A percentile compares a stretch with the other conserved stretches of the same genome.
Evolutionary conservation across 2,797 vertebrate species (phyloP).

Genomic region (Mormyrus hasselquistii): DNA sequence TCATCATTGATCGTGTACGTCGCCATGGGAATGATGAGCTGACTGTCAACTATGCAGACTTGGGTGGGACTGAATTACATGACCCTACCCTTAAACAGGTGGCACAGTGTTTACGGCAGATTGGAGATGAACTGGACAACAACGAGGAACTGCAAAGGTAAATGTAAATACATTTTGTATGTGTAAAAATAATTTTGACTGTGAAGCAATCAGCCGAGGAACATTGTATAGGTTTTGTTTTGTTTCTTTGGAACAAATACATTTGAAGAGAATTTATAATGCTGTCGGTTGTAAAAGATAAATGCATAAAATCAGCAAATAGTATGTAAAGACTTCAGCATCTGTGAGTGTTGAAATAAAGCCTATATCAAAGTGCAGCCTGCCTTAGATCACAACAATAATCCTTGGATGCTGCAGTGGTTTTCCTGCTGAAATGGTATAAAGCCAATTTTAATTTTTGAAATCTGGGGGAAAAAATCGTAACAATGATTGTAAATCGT

Average conservation of each 20-base stretch:
- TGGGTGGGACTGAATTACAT: slow-evolving; percentile 46
- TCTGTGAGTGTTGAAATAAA: not conserved
- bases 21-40: slow-evolving; percentile 40
- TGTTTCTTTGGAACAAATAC: not conserved
- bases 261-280: not conserved
- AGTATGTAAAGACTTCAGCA: not conserved
- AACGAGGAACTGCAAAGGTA: slow-evolving; percentile 74
- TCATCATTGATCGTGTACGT: slow-evolving; percentile 66
- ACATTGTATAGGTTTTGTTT: not conserved
- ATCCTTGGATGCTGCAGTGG: not conserved
- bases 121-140: slow-evolving; percentile 77
- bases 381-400: not conserved
- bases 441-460: not conserved
- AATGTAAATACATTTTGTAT: not conserved
- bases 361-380: not conserved
- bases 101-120: slow-evolving; percentile 69
- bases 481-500: not conserved
- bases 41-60: slow-evolving; percentile 50
- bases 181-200: not conserved
- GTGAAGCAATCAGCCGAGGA: not conserved
- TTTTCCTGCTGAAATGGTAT: not conserved
- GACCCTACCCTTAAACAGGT: slow-evolving; percentile 71
- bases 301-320: not conserved
- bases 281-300: not conserved
- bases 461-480: not conserved